Evolutionary conservation across 37 sponge, comb jelly and placozoan species (phyloP).

Genomic region (Hormiphora californensis): DNA sequence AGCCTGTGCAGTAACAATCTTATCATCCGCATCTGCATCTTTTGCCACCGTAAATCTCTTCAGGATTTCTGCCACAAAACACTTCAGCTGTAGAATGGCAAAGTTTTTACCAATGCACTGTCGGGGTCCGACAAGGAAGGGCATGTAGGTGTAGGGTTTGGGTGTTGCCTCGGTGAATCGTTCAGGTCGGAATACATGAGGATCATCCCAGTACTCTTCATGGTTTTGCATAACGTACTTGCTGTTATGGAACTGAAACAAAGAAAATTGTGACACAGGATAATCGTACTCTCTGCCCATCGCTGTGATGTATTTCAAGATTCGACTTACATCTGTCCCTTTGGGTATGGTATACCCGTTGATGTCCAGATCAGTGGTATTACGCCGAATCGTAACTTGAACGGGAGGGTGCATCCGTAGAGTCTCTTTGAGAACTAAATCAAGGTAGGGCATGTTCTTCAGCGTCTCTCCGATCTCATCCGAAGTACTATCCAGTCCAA

Average conservation of each 20-base stretch:
- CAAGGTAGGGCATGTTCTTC: slow-evolving; percentile 24
- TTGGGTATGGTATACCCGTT: neutral
- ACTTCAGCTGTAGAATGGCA: slow-evolving; percentile 20
- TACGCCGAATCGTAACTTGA: neutral
- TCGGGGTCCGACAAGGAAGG: slow-evolving; percentile 41
- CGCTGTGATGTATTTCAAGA: neutral
- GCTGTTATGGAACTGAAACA: neutral
- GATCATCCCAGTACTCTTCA: slow-evolving; percentile 17
- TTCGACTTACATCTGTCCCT: neutral
- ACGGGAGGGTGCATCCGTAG: slow-evolving; percentile 28
- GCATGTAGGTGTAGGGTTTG: slow-evolving; percentile 53
- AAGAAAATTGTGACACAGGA: neutral
- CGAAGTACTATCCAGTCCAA: neutral
- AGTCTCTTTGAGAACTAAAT: slow-evolving; percentile 3
- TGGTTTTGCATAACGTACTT: slow-evolving; percentile 4
- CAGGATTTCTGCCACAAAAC: neutral
- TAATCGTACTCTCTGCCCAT: neutral
- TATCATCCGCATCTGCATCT: neutral
- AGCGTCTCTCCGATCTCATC: neutral
- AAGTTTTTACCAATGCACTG: slow-evolving; percentile 51
- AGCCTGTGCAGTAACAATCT: too few relatives aligned
- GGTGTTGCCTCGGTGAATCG: slow-evolving; percentile 7
- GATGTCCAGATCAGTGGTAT: neutral
- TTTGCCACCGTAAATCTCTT: neutral
- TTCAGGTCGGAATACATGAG: neutral